These are phyloP conservation scores for Drosophila ambigua DNA, from an alignment of 1,140 invertebrate genomes.

Conservation along the genomic window DNA sequence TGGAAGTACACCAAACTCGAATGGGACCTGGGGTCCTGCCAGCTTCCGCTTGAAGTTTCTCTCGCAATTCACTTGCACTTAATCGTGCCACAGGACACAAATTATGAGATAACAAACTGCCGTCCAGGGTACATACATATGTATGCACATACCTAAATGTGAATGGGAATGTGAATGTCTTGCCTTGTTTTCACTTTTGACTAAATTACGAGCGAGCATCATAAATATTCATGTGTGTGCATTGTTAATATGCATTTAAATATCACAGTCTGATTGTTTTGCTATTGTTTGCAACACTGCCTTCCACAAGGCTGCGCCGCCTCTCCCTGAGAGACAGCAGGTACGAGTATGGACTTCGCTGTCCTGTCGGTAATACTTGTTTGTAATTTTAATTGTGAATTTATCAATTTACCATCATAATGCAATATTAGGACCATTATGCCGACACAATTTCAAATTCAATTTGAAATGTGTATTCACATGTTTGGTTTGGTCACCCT, in stretches of 20 bases:
- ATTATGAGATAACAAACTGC: constrained; percentile 48
- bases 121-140: too few relatives aligned
- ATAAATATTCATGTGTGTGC: constrained; percentile 46
- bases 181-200: constrained; percentile 7
- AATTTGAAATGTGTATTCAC: constrained; percentile 75
- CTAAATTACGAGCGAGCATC: constrained; percentile 19
- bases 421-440: constrained; percentile 66
- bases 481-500: constrained; percentile 31
- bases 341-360: neutral
- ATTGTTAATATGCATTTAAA: constrained; percentile 48
- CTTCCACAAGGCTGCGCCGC: constrained; percentile 14
- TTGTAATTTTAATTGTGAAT: constrained; percentile 77
- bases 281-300: constrained; percentile 37
- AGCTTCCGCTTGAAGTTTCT: constrained; percentile 27
- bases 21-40: neutral
- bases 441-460: constrained; percentile 73
- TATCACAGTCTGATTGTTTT: constrained; percentile 54
- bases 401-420: constrained; percentile 77
- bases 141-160: too few relatives aligned
- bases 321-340: neutral
- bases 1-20: neutral
- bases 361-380: constrained; percentile 25
- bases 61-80: constrained; percentile 25
- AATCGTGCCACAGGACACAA: constrained; percentile 15
- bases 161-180: too few relatives aligned